Base-by-base conservation (phyloP, 2,113 vertebrate genomes). In the Marmota flaviventris region DNA sequence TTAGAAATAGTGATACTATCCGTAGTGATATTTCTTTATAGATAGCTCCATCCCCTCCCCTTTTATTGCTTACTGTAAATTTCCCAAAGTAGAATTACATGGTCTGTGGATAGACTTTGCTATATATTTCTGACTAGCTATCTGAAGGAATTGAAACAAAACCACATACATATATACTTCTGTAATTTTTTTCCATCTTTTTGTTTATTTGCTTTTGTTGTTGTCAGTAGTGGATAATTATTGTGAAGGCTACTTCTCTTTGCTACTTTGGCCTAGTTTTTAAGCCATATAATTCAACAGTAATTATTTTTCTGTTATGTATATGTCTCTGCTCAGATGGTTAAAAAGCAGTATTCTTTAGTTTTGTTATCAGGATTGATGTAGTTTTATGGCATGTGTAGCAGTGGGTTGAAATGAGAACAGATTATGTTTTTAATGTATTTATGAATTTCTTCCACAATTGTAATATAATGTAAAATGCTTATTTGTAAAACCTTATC, bases 321-420 rank as follows among this genome's bases (percentile, higher is more conserved):
- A 18, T 56, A 5, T 91, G 6, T 72, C 22, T 77, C 29, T 89
- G 17, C 32, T 82, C 37, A 85, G 18, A 83, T 56, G 83, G 25
- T 94, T 87, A 32, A 85, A 94, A 91, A 63, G 16, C 45, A 81
- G 22, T 70, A 37, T 37, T 94, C 27, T 14, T 97, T 20, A 95
- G 0, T 94, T 70, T 81, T 85, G 3, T 65, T 86, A 10, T 58
- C 89, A 95, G 37, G 24, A 89, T 72, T 91, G 29, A 45, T 91
- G 22, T 86, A 72, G 37, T 34, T 37, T 8, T 2, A 11, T 29
- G 76, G 20, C n/a, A 69, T 63, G 61, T 24, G 10, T 61, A 51
- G 25, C n/a, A 81, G 24, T 94, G 65, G 14, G 24, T 83, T 75
- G 69, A 89, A 93, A 82, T 91, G 45, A 93, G 22, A 92, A 67